phyloP scores from a whole-genome alignment of 2,888 invertebrate species.

The Anaspis maculata region DNA sequence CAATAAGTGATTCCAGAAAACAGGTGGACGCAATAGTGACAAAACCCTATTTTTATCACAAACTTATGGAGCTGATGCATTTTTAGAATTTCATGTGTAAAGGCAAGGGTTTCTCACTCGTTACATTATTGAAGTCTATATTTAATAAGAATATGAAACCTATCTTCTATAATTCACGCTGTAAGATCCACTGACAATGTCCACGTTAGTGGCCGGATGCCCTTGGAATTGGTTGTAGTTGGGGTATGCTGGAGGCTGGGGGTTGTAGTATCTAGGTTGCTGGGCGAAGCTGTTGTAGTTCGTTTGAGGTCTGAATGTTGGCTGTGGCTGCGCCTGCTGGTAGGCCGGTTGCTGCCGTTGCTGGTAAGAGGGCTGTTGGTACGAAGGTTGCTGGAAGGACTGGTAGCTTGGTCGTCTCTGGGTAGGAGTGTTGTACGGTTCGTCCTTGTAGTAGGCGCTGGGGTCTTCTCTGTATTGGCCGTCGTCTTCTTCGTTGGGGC shows the following conservation, averaged over 20 bases:
- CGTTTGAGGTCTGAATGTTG: constrained; percentile 29
- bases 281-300: constrained; percentile 37
- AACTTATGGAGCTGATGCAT: too few relatives aligned
- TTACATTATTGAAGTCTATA: constrained; percentile 1
- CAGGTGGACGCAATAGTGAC: too few relatives aligned
- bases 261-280: constrained; percentile 23
- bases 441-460: constrained; percentile 65
- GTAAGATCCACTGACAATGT: constrained; percentile 69
- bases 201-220: constrained; percentile 66
- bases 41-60: too few relatives aligned
- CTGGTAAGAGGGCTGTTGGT: constrained; percentile 36
- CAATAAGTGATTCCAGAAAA: too few relatives aligned
- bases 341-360: constrained; percentile 21
- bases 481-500: constrained; percentile 67
- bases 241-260: constrained; percentile 19
- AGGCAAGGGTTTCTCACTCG: neutral
- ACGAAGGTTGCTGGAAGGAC: constrained; percentile 23
- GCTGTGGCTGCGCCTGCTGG: constrained; percentile 27
- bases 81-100: too few relatives aligned
- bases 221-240: constrained; percentile 39
- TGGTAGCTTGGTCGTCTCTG: constrained; percentile 17
- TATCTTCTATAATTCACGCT: constrained; percentile 55
- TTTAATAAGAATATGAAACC: too few relatives aligned
- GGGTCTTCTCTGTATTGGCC: constrained; percentile 83
- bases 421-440: constrained; percentile 28